Conservation (phyloP, 2,888 invertebrate genomes). For the Ophion ventricosus region DNA sequence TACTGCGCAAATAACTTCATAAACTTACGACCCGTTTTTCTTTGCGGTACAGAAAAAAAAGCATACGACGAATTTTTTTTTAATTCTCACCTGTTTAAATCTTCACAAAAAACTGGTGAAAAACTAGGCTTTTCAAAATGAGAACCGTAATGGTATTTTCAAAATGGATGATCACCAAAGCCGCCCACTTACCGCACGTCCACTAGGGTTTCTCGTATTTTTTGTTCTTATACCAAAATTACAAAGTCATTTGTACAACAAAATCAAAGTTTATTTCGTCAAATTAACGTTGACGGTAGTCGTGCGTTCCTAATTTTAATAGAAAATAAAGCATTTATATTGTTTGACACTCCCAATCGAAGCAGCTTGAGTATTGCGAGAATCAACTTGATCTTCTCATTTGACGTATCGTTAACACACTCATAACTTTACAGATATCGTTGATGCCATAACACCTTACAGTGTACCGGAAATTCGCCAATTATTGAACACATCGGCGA, state of each 20-base stretch:
- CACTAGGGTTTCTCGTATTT: too few species aligned
- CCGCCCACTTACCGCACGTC: too few species aligned
- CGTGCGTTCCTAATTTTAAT: too few species aligned
- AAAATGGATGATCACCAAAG: too few species aligned
- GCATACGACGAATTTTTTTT: neutral
- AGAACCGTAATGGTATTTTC: too few species aligned
- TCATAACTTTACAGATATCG: constrained; percentile 83
- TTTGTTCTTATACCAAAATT: too few species aligned
- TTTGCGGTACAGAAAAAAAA: too few species aligned
- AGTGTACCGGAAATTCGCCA: constrained; percentile 86
- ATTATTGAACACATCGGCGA: constrained; percentile 88
- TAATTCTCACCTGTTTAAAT: neutral
- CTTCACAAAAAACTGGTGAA: too few species aligned
- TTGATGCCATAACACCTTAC: constrained; percentile 88
- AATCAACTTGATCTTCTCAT: neutral
- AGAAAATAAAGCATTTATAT: neutral
- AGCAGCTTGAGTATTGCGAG: neutral
- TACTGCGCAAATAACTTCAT: neutral
- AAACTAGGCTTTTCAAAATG: neutral
- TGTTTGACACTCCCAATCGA: neutral
- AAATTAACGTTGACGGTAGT: too few species aligned
- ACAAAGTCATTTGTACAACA: too few species aligned
- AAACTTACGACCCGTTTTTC: neutral
- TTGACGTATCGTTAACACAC: neutral
- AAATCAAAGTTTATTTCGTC: too few species aligned